These are phyloP conservation scores for Cinclus cinclus DNA, from an alignment of 2,113 vertebrate genomes.

Conservation along the genomic window DNA sequence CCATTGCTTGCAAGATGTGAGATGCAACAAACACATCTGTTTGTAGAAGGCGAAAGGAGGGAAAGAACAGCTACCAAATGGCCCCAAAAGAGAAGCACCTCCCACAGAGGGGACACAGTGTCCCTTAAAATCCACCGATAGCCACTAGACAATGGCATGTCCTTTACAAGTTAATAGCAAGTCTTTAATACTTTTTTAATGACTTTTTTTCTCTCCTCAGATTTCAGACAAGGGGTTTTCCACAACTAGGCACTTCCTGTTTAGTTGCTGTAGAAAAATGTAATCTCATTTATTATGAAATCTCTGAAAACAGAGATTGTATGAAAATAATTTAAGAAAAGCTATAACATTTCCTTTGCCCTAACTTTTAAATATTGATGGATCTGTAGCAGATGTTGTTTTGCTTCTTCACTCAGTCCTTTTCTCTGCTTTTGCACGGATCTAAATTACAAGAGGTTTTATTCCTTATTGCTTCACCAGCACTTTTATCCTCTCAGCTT, in stretches of 20 bases:
- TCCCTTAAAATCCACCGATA: background rate
- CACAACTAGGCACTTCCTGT: background rate
- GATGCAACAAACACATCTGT: background rate
- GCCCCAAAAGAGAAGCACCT: background rate
- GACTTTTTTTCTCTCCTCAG: background rate
- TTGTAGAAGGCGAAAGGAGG: background rate
- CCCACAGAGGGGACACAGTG: background rate
- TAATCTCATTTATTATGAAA: background rate
- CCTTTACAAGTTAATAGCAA: background rate
- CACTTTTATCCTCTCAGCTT: background rate
- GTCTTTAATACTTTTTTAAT: background rate
- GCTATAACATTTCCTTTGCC: background rate
- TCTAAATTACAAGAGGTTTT: background rate
- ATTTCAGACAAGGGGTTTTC: background rate
- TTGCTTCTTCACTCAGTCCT: background rate
- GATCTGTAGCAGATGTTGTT: background rate
- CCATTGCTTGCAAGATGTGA: background rate
- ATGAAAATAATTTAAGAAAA: background rate
- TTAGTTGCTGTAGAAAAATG: background rate
- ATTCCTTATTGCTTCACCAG: background rate
- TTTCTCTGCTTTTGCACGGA: background rate
- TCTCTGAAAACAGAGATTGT: background rate
- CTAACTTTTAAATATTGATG: background rate
- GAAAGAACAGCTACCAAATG: background rate
- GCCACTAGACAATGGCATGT: background rate